Evolutionary conservation across 2,888 invertebrate genomes (phyloP).

Genomic region (Leucania comma): DNA sequence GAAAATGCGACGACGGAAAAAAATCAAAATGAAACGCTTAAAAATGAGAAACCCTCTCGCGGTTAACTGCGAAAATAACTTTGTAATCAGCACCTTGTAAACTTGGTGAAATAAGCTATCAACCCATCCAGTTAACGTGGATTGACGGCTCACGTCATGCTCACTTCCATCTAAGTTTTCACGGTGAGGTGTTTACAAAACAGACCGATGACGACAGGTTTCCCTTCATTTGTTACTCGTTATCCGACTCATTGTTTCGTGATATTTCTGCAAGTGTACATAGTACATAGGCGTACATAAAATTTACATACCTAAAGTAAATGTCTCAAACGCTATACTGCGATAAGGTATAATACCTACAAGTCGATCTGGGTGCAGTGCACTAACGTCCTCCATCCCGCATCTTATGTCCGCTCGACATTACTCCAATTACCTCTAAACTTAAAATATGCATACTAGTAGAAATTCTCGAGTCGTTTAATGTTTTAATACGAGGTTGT

Average conservation of each 20-base stretch:
- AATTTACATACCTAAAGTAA: constrained; percentile 10
- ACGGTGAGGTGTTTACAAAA: neutral
- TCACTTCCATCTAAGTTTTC: neutral
- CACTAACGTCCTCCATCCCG: constrained; percentile 5
- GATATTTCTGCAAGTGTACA: constrained; percentile 9
- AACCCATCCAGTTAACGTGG: neutral
- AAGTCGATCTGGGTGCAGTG: constrained; percentile 7
- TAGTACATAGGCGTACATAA: neutral
- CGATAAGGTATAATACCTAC: neutral
- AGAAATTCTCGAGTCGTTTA: constrained; percentile 31
- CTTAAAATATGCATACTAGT: constrained; percentile 22
- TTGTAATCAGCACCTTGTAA: neutral
- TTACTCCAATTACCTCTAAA: constrained; percentile 24
- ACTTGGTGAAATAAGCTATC: neutral
- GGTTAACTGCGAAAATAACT: neutral
- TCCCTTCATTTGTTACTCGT: neutral
- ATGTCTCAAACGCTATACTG: neutral
- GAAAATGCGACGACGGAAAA: neutral
- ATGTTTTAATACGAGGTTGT: constrained; percentile 42
- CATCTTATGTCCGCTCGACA: constrained; percentile 25
- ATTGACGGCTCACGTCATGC: neutral
- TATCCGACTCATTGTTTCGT: constrained; percentile 2
- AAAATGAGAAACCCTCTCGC: too few species aligned
- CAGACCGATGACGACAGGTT: neutral
- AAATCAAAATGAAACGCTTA: too few species aligned